A percentile compares a stretch with the other conserved stretches of the same genome.
Conservation (phyloP, 2,888 invertebrate species). For the Pinctada fucata region DNA sequence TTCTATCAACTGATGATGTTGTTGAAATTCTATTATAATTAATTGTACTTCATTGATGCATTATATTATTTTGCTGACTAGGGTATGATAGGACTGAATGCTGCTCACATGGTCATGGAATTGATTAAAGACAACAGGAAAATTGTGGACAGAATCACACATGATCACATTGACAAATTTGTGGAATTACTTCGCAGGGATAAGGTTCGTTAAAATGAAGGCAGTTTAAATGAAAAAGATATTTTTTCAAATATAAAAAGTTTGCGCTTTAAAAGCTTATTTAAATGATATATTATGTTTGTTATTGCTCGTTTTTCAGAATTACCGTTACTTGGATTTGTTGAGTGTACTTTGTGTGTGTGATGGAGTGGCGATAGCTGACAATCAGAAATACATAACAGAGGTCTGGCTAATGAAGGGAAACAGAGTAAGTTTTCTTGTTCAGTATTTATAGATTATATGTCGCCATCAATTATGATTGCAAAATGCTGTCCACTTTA, state of each 20-base stretch:
- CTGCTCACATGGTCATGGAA: slow-evolving; percentile 76
- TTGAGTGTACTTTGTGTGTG: slow-evolving; percentile 75
- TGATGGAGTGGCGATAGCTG: slow-evolving; percentile 74
- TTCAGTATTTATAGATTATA: too few relatives aligned
- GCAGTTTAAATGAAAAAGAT: not conserved
- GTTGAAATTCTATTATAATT: too few relatives aligned
- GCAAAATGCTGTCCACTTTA: not conserved
- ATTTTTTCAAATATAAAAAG: not conserved
- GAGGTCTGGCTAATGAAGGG: slow-evolving; percentile 69
- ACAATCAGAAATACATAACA: slow-evolving; percentile 75
- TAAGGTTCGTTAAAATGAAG: slow-evolving; percentile 60
- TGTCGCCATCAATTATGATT: not conserved
- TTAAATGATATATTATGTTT: not conserved
- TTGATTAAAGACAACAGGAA: slow-evolving; percentile 75
- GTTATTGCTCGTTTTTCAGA: slow-evolving; percentile 45
- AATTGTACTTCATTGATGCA: too few relatives aligned
- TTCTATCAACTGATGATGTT: too few relatives aligned
- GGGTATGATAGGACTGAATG: slow-evolving; percentile 74
- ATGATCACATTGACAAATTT: slow-evolving; percentile 72
- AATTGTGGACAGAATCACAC: slow-evolving; percentile 74
- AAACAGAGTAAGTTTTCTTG: slow-evolving; percentile 53
- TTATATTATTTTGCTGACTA: slow-evolving; percentile 33
- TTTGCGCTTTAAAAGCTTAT: not conserved
- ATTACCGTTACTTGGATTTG: slow-evolving; percentile 72
- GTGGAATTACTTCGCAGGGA: slow-evolving; percentile 70